These are phyloP conservation scores for Tachysurus fulvidraco DNA, from an alignment of 2,113 vertebrate genomes.

Conservation along the genomic window DNA sequence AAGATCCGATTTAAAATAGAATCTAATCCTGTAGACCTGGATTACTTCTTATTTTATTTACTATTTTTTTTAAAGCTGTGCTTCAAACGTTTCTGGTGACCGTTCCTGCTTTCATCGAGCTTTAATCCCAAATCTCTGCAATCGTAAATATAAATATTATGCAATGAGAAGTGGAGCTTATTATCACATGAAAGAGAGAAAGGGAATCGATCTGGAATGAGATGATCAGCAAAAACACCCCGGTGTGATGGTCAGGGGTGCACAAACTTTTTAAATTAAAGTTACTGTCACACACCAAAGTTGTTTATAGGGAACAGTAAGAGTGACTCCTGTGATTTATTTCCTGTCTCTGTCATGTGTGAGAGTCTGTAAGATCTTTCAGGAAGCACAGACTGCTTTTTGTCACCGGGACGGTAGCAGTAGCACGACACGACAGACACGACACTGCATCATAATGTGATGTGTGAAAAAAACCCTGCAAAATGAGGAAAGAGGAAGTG, in stretches of 20 bases:
- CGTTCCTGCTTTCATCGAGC: background rate
- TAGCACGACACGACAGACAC: background rate
- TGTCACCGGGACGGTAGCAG: background rate
- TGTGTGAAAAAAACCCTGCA: background rate
- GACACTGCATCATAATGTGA: background rate
- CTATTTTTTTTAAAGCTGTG: background rate
- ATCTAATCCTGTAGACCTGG: background rate
- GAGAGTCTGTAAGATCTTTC: background rate
- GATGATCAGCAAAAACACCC: too few relatives aligned
- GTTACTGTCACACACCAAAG: too few relatives aligned
- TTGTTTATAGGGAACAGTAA: too few relatives aligned
- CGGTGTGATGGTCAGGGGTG: background rate
- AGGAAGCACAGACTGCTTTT: background rate
- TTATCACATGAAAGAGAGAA: too few relatives aligned
- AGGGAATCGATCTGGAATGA: too few relatives aligned
- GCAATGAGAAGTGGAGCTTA: too few relatives aligned
- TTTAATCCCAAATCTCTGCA: background rate
- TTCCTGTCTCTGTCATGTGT: background rate
- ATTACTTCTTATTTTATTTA: background rate
- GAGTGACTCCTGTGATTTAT: too few relatives aligned
- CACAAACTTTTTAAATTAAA: background rate
- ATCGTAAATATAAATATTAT: background rate
- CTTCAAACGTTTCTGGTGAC: background rate
- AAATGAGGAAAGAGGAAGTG: conserved; percentile 23
- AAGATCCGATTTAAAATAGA: background rate